Evolutionary conservation across 2,888 invertebrate genomes (phyloP).

Genomic region (Drosophila kuntzei): DNA sequence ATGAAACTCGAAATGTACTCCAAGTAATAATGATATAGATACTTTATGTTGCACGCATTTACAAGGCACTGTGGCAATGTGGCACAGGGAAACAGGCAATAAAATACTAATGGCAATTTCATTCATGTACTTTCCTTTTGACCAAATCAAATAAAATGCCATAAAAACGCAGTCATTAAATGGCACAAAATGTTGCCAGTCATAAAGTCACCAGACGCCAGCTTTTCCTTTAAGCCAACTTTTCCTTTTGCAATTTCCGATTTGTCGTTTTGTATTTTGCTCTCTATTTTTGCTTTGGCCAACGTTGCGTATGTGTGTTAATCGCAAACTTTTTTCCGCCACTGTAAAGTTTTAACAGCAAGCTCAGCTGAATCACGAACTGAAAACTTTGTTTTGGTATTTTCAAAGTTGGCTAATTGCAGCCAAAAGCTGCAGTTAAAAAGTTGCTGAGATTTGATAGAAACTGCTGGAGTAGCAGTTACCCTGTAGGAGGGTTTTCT

Average conservation of each 20-base stretch:
- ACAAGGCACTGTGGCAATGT: not conserved
- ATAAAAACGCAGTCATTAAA: slow-evolving; percentile 37
- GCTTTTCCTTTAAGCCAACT: not conserved
- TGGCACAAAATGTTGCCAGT: slow-evolving; percentile 24
- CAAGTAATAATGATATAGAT: slow-evolving; percentile 4
- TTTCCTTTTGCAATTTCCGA: slow-evolving; percentile 9
- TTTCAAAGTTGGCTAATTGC: slow-evolving; percentile 35
- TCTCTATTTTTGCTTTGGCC: not conserved
- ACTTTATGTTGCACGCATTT: slow-evolving; percentile 15
- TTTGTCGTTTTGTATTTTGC: slow-evolving; percentile 3
- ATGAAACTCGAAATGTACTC: slow-evolving; percentile 11
- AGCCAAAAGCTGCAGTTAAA: slow-evolving; percentile 17
- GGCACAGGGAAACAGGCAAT: not conserved
- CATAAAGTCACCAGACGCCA: slow-evolving; percentile 33
- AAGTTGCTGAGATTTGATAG: no score
- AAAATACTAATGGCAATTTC: slow-evolving; percentile 31
- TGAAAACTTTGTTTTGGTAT: slow-evolving; percentile 25
- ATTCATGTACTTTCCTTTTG: slow-evolving; percentile 14
- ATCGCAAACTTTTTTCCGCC: slow-evolving; percentile 16
- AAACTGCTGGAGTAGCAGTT: not conserved
- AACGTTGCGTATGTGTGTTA: slow-evolving; percentile 51
- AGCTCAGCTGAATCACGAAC: slow-evolving; percentile 18
- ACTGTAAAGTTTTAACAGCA: slow-evolving; percentile 44
- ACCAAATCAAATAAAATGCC: slow-evolving; percentile 33
- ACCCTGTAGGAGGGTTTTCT: not conserved